Base-by-base conservation (phyloP, 64 coral and sea anemone genomes). In the Acropora tenuis region DNA sequence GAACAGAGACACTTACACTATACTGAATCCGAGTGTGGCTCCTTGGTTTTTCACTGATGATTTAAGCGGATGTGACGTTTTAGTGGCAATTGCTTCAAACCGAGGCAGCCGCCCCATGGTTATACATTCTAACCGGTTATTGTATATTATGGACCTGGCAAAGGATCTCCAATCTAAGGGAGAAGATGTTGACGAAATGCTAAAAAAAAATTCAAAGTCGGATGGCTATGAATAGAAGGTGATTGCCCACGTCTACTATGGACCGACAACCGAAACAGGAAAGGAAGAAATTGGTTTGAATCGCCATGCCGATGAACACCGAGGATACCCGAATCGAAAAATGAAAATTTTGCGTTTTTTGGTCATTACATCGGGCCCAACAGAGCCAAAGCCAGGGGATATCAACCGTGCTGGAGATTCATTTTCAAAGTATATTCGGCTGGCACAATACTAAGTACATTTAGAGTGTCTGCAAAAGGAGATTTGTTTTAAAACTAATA, bases 401-500 rank as follows among this genome's bases (percentile, higher is more conserved):
- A 65, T 65, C 60, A 65, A 65, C 60, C 60, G 60, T 65, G 60
- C 60, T 65, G 60, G 60, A 65, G 60, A 65, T 65, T 65, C 60
- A 65, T 65, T 65, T 65, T 65, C 60, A 65, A 65, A 65, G 60
- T 8, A 65, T 65, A 65, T 65, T 65, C 60, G 60, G 1, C 0
- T 65, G 60, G 60, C 60, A 65, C 60, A 65, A 65, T 65, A 65
- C 60, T 65, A 65, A 65, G 60, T 65, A 65, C 8, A 65, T 65
- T 65, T 1, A 65, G 60, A 65, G 60, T 65, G 60, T 65, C 60
- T 65, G 60, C 60, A 65, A 65, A 65, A 65, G 60, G 60, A 65
- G 60, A 65, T 65, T 65, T 65, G 60, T 65, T 65, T 65, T 65
- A 65, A 65, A 65, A 65, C 60, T 65, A 65, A 65, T 65, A 65